Conservation (phyloP, 2,113 vertebrate species). For the Bettongia penicillata region DNA sequence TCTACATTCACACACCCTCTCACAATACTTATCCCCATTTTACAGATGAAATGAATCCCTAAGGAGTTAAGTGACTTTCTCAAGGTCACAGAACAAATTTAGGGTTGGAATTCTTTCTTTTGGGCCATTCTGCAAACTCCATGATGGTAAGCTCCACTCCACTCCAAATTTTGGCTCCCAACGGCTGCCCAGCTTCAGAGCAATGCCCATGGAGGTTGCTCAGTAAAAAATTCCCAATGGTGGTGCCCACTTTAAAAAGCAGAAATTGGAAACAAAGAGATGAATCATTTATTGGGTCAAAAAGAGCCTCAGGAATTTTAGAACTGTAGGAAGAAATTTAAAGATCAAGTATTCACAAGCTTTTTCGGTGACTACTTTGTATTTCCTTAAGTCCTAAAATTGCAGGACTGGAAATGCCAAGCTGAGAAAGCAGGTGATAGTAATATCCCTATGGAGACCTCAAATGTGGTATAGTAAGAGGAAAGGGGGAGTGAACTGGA, state of each 20-base stretch:
- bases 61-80: no score
- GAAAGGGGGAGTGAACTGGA: not conserved
- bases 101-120: not conserved
- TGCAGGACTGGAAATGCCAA: not conserved
- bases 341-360: not conserved
- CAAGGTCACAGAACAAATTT: not conserved
- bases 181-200: not conserved
- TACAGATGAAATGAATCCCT: no score
- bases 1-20: not conserved
- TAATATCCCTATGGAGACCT: not conserved
- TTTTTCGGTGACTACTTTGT: not conserved
- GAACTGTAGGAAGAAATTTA: not conserved
- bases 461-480: not conserved
- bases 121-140: not conserved
- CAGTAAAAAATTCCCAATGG: not conserved
- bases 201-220: not conserved
- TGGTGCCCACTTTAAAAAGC: not conserved
- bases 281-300: not conserved
- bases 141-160: not conserved
- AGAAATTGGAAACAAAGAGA: not conserved
- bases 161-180: not conserved
- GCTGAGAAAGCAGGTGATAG: not conserved
- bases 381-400: not conserved
- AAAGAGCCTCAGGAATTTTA: not conserved
- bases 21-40: no score